Evolutionary conservation across 2,888 invertebrate species (phyloP).

Genomic region (Andrena haemorrhoa): DNA sequence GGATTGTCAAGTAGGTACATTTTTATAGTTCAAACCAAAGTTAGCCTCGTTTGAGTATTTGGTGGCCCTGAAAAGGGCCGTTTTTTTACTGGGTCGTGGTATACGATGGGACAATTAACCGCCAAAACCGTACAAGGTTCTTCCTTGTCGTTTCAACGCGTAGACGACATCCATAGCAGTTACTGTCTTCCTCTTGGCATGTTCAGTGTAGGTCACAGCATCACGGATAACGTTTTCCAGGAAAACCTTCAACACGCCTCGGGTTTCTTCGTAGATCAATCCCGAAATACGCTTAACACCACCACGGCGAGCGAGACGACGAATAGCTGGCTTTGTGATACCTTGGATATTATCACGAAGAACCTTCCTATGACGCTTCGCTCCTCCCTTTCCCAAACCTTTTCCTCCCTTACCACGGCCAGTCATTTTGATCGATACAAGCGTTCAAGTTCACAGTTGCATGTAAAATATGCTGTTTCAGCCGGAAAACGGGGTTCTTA

Average conservation of each 20-base stretch:
- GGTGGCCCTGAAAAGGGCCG: constrained; percentile 4
- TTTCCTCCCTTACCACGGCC: neutral
- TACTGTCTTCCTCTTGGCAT: too few relatives aligned
- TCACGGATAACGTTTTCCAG: too few relatives aligned
- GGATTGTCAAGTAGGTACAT: neutral
- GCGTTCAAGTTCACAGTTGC: neutral
- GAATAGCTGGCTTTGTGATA: neutral
- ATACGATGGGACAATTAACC: neutral
- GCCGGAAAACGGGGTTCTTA: neutral
- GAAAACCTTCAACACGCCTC: too few relatives aligned
- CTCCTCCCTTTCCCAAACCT: neutral
- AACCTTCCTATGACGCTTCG: too few relatives aligned
- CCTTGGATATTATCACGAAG: too few relatives aligned
- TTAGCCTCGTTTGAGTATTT: neutral
- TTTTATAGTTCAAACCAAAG: neutral
- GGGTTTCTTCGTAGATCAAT: too few relatives aligned
- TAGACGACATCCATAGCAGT: neutral
- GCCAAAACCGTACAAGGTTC: neutral
- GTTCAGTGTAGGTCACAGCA: too few relatives aligned
- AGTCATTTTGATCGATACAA: neutral
- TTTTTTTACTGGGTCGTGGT: neutral
- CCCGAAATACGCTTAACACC: neutral
- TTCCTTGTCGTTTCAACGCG: neutral
- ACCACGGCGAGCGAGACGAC: neutral
- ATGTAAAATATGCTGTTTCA: neutral